A percentile compares a stretch with the other conserved stretches of the same genome.
These are phyloP conservation scores for Acanthosoma haemorrhoidale DNA, from an alignment of 2,888 invertebrate species.

Conservation along the genomic window DNA sequence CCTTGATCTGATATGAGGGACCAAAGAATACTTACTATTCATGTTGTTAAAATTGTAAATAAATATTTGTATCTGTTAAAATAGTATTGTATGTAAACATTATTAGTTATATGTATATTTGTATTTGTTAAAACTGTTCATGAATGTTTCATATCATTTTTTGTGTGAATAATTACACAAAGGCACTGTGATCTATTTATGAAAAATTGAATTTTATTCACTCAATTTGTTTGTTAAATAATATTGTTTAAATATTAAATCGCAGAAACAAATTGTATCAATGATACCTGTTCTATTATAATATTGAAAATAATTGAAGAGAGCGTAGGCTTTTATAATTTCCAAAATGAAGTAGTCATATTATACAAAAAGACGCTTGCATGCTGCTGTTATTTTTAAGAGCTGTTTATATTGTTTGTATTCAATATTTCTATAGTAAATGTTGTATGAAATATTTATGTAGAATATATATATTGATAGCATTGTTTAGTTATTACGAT, in stretches of 20 bases:
- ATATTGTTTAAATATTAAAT: too few relatives aligned
- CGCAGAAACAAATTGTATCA: too few relatives aligned
- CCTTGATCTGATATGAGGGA: constrained; percentile 14
- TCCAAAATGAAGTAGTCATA: not conserved
- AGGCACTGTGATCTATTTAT: constrained; percentile 27
- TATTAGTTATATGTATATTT: not conserved
- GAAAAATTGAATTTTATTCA: not conserved
- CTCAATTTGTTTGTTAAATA: too few relatives aligned
- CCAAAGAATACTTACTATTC: constrained; percentile 12
- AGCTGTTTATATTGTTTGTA: constrained; percentile 4
- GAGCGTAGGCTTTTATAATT: not conserved
- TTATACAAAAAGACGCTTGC: constrained; percentile 1
- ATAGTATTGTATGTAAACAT: not conserved
- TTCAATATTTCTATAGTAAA: not conserved
- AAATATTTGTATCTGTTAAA: not conserved
- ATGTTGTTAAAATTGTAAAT: constrained; percentile 11
- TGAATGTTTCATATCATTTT: not conserved
- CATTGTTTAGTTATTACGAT: constrained; percentile 14
- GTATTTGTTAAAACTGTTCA: not conserved
- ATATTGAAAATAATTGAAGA: too few relatives aligned
- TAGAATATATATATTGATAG: constrained; percentile 8
- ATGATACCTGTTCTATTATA: too few relatives aligned
- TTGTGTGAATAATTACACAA: constrained; percentile 5
- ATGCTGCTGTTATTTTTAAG: constrained; percentile 13
- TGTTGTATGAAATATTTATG: constrained; percentile 1